Base-by-base conservation (phyloP, 2,888 invertebrate species). In the Protophormia terraenovae region DNA sequence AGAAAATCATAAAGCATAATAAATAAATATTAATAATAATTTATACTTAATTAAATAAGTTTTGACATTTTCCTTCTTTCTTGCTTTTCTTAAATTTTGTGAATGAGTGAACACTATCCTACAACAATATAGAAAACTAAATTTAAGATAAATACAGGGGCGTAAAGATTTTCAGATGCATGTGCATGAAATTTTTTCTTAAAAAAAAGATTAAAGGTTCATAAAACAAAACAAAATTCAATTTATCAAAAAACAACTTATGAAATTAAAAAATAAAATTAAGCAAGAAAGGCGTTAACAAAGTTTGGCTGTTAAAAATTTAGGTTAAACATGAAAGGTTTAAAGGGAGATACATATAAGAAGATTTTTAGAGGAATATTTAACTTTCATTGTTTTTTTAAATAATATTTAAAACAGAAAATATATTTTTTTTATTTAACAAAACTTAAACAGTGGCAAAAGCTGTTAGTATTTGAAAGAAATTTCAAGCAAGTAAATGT, bases 231-330 rank as follows among this genome's bases (percentile, higher is more conserved):
- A 29, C 19, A 27, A 55, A 64, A 45, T 76, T 50, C 35, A 73
- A 55, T 80, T 80, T 16, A 73, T 55, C 45, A 64, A 41, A 71
- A 50, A 62, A n/a, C n/a, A n/a, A 12, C 12, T 66, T 64, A 16
- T 45, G 32, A 55, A 55, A 16, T 53, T 75, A 38, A 38, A 19
- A 14, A 14, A 24, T 32, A 50, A 29, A n/a, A 45, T 53, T 14
- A 58, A 62, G n/a, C 14, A 66, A 66, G 45, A 47, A 71, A 58
- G 66, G 72, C 55, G 64, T 80, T 73, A 71, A 71, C 38, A 29
- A 50, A 71, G 29, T 38, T 78, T 58, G 1, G 16, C 47, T 47
- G 71, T 64, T 64, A 24, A 38, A 60, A 66, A 78, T 69, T 79
- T 29, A 41, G 71, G 71, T 79, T 64, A 79, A 41, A 62, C 22